Evolutionary conservation across 2,888 invertebrate genomes (phyloP), one percentile per base, ranked within the genome.

Genomic region (Pachliopta kotzebuea): DNA sequence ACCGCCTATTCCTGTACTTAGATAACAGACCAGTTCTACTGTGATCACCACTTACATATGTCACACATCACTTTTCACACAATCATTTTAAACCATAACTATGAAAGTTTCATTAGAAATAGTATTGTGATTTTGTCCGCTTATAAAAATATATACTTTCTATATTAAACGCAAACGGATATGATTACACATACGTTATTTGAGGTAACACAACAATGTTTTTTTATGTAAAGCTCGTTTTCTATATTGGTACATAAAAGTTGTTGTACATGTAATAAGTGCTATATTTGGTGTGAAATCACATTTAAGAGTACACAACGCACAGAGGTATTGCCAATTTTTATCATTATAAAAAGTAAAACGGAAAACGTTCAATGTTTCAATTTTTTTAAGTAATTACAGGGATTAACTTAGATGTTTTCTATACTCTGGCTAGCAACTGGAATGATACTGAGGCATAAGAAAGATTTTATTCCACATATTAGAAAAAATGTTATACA

Each of bases 1-100:
- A 82, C 77, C 75, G 74, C 71, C 68, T 72, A 68, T 83, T 80
- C 83, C 82, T 84, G 83, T 84, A 84, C 74, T 79, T 75, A 75
- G 71, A 76, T 74, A 73, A 75, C 77, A 76, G 76, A 83, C 77
- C 80, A 75, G 74, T 73, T 73, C 76, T 76, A 58, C 24, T 71
- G 70, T 45, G 42, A 42, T 21, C 11, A 21, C 11, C 20, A 45
- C 37, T 65, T 23, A 42, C 26, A 58, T 24, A 64, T 53, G 31
- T 56, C 29, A 29, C 56, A 21, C 29, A 62, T 62, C 60, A 49
- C 68, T 8, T 50, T 56, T 23, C 29, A 52, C 24, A 54, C 9
- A 53, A 45, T 29, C 18, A 45, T 49, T 57, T 26, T 58, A 31
- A 42, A 58, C 23, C 37, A 37, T 57, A 49, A 50, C 58, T 57